These are phyloP conservation scores for Tipula lateralis DNA, from an alignment of 2,888 invertebrate genomes.

Conservation along the genomic window DNA sequence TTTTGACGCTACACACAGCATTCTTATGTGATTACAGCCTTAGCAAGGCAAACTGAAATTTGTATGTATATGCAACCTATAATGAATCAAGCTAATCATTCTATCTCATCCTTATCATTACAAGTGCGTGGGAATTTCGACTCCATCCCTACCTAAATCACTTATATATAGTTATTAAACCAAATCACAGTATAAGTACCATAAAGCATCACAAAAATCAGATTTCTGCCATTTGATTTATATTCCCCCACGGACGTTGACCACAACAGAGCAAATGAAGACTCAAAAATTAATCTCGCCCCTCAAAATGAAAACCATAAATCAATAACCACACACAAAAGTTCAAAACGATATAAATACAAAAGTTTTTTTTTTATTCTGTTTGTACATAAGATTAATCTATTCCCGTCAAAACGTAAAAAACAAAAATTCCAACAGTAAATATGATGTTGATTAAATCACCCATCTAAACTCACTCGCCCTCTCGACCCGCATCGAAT, in stretches of 20 bases:
- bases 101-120: too few relatives aligned
- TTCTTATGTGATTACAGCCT: too few relatives aligned
- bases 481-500: neutral
- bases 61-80: too few relatives aligned
- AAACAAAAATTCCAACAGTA: too few relatives aligned
- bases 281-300: neutral
- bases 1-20: too few relatives aligned
- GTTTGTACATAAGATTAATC: neutral
- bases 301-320: neutral
- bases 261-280: neutral
- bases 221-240: too few relatives aligned
- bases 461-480: neutral
- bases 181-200: too few relatives aligned
- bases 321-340: conserved; percentile 3
- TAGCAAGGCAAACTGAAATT: too few relatives aligned
- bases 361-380: neutral
- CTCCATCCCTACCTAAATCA: too few relatives aligned
- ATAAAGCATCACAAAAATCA: neutral
- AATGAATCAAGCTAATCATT: too few relatives aligned
- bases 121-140: too few relatives aligned
- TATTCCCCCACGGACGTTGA: neutral
- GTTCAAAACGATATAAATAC: neutral
- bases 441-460: neutral
- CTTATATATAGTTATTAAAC: too few relatives aligned
- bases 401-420: neutral